A percentile compares a stretch with the other conserved stretches of the same genome.
Conservation (phyloP, 2,888 invertebrate genomes). For the Ganaspis brasiliensis region DNA sequence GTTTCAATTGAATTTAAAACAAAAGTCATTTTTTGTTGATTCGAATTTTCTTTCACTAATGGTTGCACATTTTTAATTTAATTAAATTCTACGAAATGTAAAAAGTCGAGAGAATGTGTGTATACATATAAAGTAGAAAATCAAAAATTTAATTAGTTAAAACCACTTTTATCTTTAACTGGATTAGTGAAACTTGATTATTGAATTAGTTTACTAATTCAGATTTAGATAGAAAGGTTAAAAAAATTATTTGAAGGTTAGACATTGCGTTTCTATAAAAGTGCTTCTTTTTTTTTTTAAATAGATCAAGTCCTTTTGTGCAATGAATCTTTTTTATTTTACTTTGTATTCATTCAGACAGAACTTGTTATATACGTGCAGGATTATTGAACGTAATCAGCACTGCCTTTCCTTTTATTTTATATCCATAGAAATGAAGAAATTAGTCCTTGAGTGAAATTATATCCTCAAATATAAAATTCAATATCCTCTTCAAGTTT, state of each 20-base stretch:
- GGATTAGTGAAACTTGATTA: no score
- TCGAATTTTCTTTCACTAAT: background rate
- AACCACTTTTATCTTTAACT: no score
- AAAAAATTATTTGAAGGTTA: no score
- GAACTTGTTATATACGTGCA: background rate
- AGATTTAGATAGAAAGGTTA: no score
- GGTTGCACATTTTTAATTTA: background rate
- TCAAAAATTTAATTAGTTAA: no score
- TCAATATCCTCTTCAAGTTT: no score
- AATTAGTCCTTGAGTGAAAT: slow-evolving; percentile 21
- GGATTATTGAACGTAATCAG: background rate
- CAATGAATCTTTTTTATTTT: background rate
- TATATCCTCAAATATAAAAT: background rate
- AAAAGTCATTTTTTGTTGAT: background rate
- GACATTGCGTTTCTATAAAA: no score
- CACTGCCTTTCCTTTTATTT: slow-evolving; percentile 15
- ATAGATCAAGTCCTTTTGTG: background rate
- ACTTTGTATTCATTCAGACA: background rate
- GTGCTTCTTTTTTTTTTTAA: no score
- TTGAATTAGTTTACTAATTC: no score
- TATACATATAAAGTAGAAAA: no score
- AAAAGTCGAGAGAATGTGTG: no score
- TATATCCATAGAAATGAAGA: slow-evolving; percentile 1
- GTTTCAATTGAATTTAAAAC: slow-evolving; percentile 11
- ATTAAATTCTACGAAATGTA: background rate